phyloP scores from a whole-genome alignment of 1,140 invertebrate genomes.

The Trypoxylus dichotomus region DNA sequence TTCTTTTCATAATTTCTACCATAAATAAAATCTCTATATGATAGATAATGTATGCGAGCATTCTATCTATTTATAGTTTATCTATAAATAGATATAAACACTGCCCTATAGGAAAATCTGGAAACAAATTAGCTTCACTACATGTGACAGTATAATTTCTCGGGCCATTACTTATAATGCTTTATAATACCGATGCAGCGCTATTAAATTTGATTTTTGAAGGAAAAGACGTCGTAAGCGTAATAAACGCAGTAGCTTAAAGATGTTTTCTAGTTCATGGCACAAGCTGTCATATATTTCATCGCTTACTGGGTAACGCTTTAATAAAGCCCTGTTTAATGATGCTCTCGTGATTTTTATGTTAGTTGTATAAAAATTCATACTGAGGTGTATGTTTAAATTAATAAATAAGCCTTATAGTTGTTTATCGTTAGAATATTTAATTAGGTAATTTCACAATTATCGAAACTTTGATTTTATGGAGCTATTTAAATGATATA shows the following conservation, averaged over 20 bases:
- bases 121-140: slow-evolving; percentile 1
- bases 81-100: neutral
- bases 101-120: slow-evolving; percentile 12
- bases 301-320: neutral
- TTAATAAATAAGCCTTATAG: too few species aligned
- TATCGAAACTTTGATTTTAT: too few species aligned
- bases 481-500: too few species aligned
- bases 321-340: neutral
- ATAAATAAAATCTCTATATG: neutral
- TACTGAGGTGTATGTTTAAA: too few species aligned
- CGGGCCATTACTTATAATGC: slow-evolving; percentile 1
- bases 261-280: neutral
- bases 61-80: neutral
- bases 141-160: slow-evolving; percentile 6
- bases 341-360: neutral
- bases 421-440: too few species aligned
- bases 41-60: neutral
- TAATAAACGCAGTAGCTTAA: neutral
- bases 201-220: slow-evolving; percentile 13
- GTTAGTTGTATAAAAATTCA: too few species aligned
- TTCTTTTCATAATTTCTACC: too few species aligned
- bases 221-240: neutral
- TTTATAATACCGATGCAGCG: neutral
- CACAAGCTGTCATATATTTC: neutral
- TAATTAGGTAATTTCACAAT: too few species aligned